Evolutionary conservation across 2,113 vertebrate genomes (phyloP), one percentile per base, ranked within the genome.

Genomic region (Dryoscopus gambensis): DNA sequence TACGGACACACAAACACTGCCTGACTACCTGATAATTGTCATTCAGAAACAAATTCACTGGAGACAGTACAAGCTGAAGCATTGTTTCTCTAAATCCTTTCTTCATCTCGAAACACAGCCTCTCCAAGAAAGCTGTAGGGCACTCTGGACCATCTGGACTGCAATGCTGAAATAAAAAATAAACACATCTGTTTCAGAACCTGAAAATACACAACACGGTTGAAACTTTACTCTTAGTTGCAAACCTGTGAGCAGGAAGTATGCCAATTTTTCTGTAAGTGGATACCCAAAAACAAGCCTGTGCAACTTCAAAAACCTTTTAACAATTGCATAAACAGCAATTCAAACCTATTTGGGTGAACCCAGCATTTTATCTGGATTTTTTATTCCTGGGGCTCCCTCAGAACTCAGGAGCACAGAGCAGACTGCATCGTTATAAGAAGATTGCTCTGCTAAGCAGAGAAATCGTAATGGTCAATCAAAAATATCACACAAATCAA

Each of bases 21-120:
- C 73, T 87, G 59, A 25, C 70, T 97, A 99, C 99, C 99, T 99
- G 99, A 81, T 99, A 99, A 97, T 97, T 99, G 96, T 99, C 99
- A 82, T 98, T 99, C 96, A 99, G 84, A 92, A 99, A 99, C 77
- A 99, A 97, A 95, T 99, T 99, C 77, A 99, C 76, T 49, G 99
- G 99, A 42, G 99, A 99, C 35, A 99, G 96, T 27, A 99, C 98
- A 83, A 99, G 98, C 47, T 99, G 99, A 69, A 99, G 98, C 98
- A 99, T 98, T 12, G 99, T 99, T 97, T 99, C 99, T 89, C 98
- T 98, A 97, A 99, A 99, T 56, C 99, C 98, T 94, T 99, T 99
- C 94, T 99, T 99, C 99, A 99, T 99, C 97, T 99, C 99, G 63
- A 99, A 99, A 81, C 99, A 99, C 6, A 99, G 94, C 27, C 99